Evolutionary conservation across 2,113 vertebrate species (phyloP), one percentile per base, ranked within the genome.

Genomic region (Uria aalge): DNA sequence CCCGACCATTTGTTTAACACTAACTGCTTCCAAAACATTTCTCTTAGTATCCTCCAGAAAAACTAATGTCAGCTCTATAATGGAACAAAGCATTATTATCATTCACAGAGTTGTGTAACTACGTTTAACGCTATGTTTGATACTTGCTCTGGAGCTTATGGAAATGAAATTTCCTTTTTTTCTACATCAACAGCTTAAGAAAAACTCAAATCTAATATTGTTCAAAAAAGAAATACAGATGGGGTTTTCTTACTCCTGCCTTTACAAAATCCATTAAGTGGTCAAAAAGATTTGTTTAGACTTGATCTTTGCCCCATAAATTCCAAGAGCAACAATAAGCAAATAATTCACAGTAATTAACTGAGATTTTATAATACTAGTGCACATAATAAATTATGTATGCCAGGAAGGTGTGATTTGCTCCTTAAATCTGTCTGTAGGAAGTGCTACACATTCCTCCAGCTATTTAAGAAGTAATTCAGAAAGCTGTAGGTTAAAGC

Each of bases 321-420:
- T 85, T 93, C 24, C 73, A 79, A 86, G 9, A 89, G 27, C 34
- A 53, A 81, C 30, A 91, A 62, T 53, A 91, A 96, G 30, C 40
- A 92, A 96, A 79, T 75, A 78, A 92, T 80, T 93, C 71, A 95
- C 41, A 45, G 30, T 75, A 81, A 79, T 93, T 87, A 92, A 88
- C 40, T 29, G 40, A 57, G 60, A 43, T 82, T 69, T 82, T 82
- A 43, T 62, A 76, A 76, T 45, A 57, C 20, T 27, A 53, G 29
- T 85, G 48, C 32, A 68, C 22, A 75, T 64, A 73, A 62, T 72
- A 83, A 79, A 66, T 20, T 69, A 9, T 6, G 21, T n/a, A 71
- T 50, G n/a, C n/a, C 8, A n/a, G 32, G 53, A 91, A 90, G 30
- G 24, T 40, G 6, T 66, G 75, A 86, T 75, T 76, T 91, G 15